These are phyloP conservation scores for Hemitrygon akajei DNA, from an alignment of 2,797 vertebrate genomes.

Conservation along the genomic window DNA sequence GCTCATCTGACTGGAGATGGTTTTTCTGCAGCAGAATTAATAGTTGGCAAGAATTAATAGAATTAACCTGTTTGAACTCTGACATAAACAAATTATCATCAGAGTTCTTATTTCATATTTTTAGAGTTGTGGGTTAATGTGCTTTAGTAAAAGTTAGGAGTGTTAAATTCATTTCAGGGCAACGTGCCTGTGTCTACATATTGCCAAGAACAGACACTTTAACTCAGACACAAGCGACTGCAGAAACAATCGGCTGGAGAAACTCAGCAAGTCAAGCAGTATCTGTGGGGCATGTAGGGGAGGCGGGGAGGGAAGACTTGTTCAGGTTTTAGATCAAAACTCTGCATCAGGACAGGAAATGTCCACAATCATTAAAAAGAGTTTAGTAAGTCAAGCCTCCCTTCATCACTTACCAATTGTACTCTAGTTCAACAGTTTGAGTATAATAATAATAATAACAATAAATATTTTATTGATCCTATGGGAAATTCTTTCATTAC, in stretches of 20 bases:
- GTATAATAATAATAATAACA: background rate
- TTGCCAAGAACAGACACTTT: background rate
- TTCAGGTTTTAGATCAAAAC: no score
- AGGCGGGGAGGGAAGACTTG: no score
- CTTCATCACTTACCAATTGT: background rate
- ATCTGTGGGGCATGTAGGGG: no score
- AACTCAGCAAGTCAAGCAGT: no score
- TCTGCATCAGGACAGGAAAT: no score
- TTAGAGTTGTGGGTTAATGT: background rate
- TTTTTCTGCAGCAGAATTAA: background rate
- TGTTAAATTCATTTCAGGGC: background rate
- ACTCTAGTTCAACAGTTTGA: background rate
- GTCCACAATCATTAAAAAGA: no score
- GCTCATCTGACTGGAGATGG: slow-evolving; percentile 9
- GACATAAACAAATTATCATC: background rate
- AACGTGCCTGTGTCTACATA: background rate
- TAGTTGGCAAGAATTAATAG: background rate
- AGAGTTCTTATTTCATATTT: background rate
- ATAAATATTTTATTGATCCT: no score
- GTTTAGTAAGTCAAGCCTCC: background rate
- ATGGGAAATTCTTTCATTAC: no score
- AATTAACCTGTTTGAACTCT: background rate
- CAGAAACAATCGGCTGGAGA: no score
- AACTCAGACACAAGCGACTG: no score
- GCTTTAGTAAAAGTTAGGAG: background rate